phyloP scores from a whole-genome alignment of 2,888 invertebrate genomes.

The Urechis unicinctus region DNA sequence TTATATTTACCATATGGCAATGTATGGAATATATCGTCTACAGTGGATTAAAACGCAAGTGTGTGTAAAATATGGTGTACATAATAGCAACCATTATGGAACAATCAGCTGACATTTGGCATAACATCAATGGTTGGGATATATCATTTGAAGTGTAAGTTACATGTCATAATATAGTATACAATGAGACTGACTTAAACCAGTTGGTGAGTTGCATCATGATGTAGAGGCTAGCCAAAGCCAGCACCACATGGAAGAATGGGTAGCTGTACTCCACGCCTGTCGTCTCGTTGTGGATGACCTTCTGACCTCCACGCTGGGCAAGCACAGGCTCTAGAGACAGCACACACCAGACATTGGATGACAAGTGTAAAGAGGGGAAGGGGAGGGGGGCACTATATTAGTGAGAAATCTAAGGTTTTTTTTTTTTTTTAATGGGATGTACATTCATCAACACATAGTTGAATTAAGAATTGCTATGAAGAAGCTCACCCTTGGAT shows the following conservation, averaged over 20 bases:
- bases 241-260: constrained; percentile 52
- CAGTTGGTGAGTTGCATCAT: constrained; percentile 55
- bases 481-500: constrained; percentile 8
- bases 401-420: no score
- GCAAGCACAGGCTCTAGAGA: no score
- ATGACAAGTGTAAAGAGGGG: no score
- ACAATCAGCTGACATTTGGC: no score
- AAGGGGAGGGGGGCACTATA: no score
- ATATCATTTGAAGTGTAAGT: not conserved
- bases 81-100: no score
- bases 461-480: no score
- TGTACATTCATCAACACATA: no score
- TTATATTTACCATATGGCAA: not conserved
- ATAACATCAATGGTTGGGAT: no score
- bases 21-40: not conserved
- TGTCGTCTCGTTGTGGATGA: constrained; percentile 48
- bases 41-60: not conserved
- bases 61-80: not conserved
- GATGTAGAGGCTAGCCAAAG: constrained; percentile 50
- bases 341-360: no score
- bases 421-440: no score
- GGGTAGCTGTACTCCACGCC: constrained; percentile 51
- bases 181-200: constrained; percentile 46
- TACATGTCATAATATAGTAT: not conserved
- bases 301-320: constrained; percentile 35